phyloP scores from a whole-genome alignment of 2,113 vertebrate genomes.

The Abramis brama region DNA sequence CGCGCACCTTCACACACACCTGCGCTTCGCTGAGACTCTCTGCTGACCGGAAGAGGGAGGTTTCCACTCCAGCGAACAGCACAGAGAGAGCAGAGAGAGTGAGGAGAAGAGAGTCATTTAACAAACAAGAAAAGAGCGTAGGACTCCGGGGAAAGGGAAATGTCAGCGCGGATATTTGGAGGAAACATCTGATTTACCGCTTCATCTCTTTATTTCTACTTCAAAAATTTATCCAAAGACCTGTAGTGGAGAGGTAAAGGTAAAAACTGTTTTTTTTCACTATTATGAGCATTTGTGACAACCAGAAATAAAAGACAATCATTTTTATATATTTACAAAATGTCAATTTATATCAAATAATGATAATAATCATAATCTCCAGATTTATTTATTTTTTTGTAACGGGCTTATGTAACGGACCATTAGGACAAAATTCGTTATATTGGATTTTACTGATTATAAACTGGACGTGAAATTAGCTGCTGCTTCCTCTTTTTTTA shows the following conservation, averaged over 20 bases:
- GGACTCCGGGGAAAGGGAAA: slow-evolving; percentile 38
- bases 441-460: neutral
- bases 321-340: neutral
- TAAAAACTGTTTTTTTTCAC: slow-evolving; percentile 14
- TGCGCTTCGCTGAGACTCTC: slow-evolving; percentile 25
- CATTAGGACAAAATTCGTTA: neutral
- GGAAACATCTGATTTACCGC: slow-evolving; percentile 17
- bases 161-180: slow-evolving; percentile 42
- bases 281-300: neutral
- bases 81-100: neutral
- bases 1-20: neutral
- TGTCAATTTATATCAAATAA: neutral
- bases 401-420: neutral
- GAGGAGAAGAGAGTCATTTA: slow-evolving; percentile 5
- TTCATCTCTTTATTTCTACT: slow-evolving; percentile 6
- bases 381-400: neutral
- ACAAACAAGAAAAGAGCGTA: neutral
- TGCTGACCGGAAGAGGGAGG: slow-evolving; percentile 55
- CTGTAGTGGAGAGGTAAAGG: slow-evolving; percentile 26
- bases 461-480: neutral
- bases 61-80: neutral
- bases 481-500: neutral
- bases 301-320: neutral
- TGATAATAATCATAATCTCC: neutral
- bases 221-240: slow-evolving; percentile 7